These are phyloP conservation scores for Anisognathus igniventris DNA, from an alignment of 2,797 vertebrate genomes.

Conservation along the genomic window DNA sequence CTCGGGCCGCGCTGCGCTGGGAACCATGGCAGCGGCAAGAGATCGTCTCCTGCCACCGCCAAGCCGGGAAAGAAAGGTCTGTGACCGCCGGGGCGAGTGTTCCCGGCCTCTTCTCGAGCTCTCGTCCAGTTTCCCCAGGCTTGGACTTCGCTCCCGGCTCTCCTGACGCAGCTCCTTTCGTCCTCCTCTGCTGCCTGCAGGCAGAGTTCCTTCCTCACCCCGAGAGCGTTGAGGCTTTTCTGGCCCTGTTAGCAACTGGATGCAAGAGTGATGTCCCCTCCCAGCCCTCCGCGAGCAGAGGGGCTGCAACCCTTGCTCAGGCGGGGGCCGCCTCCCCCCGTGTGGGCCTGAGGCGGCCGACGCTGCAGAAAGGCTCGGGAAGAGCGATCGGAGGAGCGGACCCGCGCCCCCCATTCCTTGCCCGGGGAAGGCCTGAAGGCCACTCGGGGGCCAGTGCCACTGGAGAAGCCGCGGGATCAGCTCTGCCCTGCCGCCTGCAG, in stretches of 20 bases:
- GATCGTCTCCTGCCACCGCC: not conserved
- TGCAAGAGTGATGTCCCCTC: not conserved
- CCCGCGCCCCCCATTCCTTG: fast-evolving
- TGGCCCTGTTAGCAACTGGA: not conserved
- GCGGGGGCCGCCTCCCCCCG: too few species aligned
- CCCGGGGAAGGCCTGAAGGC: not conserved
- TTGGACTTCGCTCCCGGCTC: not conserved
- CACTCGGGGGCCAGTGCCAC: not conserved
- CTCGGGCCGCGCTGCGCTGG: not conserved
- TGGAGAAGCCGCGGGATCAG: not conserved
- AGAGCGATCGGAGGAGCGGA: not conserved
- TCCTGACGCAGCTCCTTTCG: not conserved
- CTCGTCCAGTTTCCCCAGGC: not conserved
- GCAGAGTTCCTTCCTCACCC: not conserved
- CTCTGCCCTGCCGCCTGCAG: not conserved
- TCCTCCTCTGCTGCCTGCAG: not conserved
- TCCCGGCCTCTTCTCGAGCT: not conserved
- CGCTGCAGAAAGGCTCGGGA: not conserved
- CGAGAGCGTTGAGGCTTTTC: not conserved
- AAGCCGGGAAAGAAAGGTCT: not conserved
- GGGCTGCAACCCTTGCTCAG: not conserved
- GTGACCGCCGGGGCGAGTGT: not conserved
- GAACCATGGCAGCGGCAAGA: not conserved
- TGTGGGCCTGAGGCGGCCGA: not conserved
- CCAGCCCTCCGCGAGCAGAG: not conserved